These are phyloP conservation scores for Cheilosia pagana DNA, from an alignment of 2,888 invertebrate genomes.

Conservation along the genomic window DNA sequence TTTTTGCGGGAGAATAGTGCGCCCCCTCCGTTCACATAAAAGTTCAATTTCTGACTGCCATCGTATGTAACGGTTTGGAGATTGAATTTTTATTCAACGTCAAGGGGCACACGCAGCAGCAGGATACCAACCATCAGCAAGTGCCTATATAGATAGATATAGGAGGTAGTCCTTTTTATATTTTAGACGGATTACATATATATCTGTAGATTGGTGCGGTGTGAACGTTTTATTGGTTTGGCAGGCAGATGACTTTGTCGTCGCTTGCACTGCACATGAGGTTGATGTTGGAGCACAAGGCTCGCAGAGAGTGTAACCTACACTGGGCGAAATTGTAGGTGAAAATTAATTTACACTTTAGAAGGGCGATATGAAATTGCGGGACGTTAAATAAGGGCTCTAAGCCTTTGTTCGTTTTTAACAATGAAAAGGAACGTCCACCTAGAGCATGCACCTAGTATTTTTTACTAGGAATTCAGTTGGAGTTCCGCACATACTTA, in stretches of 20 bases:
- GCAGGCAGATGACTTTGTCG: slow-evolving; percentile 53
- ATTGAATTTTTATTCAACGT: slow-evolving; percentile 69
- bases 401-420: too few species aligned
- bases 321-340: slow-evolving; percentile 19
- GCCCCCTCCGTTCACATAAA: slow-evolving; percentile 25
- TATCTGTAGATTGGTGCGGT: slow-evolving; percentile 40
- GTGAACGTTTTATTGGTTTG: slow-evolving; percentile 67
- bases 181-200: not conserved
- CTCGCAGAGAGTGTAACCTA: not conserved
- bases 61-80: slow-evolving; percentile 56
- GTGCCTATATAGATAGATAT: slow-evolving; percentile 1
- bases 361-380: too few species aligned
- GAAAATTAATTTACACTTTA: too few species aligned
- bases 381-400: too few species aligned
- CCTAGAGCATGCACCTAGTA: too few species aligned
- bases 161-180: slow-evolving; percentile 3
- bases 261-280: slow-evolving; percentile 29
- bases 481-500: too few species aligned
- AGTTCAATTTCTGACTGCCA: slow-evolving; percentile 58
- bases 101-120: slow-evolving; percentile 23
- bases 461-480: too few species aligned
- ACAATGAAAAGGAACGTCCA: too few species aligned
- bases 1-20: slow-evolving; percentile 31
- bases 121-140: slow-evolving; percentile 2
- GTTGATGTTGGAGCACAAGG: slow-evolving; percentile 29